Conservation (phyloP, 2,113 vertebrate species). For the Fulica atra region DNA sequence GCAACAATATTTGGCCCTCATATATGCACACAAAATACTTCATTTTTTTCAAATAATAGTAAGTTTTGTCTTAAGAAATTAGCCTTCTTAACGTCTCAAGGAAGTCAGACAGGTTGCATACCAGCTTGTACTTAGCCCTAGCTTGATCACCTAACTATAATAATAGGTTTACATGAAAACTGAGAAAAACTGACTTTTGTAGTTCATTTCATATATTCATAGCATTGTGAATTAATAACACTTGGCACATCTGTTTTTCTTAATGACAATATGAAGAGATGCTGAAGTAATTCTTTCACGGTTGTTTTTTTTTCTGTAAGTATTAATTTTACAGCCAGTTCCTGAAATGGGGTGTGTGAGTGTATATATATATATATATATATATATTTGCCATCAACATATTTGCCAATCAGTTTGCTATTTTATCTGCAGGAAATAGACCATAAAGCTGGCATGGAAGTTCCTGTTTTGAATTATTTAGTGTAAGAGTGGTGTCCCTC, state of each 20-base stretch:
- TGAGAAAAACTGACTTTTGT: neutral
- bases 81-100: neutral
- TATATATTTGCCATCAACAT: neutral
- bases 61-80: neutral
- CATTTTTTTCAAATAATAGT: neutral
- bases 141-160: neutral
- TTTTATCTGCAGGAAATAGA: neutral
- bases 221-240: neutral
- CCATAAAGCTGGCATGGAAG: neutral
- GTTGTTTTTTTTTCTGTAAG: neutral
- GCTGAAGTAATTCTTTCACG: fast-evolving
- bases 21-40: neutral
- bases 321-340: neutral
- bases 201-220: neutral
- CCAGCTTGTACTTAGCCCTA: neutral
- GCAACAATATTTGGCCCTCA: neutral
- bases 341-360: neutral
- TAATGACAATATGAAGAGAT: neutral
- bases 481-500: neutral
- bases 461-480: neutral
- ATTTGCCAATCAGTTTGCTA: neutral
- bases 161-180: neutral
- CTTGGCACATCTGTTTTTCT: neutral
- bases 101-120: neutral
- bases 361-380: no score